phyloP scores from a whole-genome alignment of 2,113 vertebrate genomes.

The Trematocara variabile region DNA sequence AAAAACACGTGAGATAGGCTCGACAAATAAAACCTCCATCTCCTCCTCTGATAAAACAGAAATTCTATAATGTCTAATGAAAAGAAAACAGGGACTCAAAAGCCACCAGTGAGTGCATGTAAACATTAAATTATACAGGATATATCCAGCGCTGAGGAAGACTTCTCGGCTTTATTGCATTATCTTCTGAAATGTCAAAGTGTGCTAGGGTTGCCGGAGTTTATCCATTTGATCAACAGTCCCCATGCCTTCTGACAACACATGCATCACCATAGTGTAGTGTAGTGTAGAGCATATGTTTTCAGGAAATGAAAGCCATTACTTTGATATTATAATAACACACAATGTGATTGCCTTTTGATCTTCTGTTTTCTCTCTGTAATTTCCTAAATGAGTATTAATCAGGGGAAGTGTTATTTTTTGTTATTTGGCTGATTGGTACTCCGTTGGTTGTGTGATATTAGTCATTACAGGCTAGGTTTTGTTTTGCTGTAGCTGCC shows the following conservation, averaged over 20 bases:
- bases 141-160: neutral
- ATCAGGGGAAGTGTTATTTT: slow-evolving; percentile 35
- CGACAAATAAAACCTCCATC: neutral
- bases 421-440: slow-evolving; percentile 27
- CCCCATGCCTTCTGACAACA: neutral
- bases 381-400: slow-evolving; percentile 34
- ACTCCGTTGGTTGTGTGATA: slow-evolving; percentile 24
- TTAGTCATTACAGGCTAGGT: slow-evolving; percentile 20
- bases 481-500: slow-evolving; percentile 7
- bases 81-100: neutral
- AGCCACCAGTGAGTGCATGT: neutral
- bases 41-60: neutral
- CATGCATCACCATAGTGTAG: neutral
- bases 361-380: slow-evolving; percentile 19
- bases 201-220: neutral
- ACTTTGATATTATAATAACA: slow-evolving; percentile 16
- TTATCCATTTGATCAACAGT: slow-evolving; percentile 23
- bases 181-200: slow-evolving; percentile 8
- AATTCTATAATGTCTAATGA: slow-evolving; percentile 3
- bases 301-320: slow-evolving; percentile 26
- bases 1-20: neutral
- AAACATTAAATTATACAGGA: neutral
- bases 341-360: slow-evolving; percentile 3
- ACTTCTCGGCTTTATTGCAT: neutral
- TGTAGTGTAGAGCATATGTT: neutral